These are phyloP conservation scores for Eulemur albifrons DNA, from an alignment of 2,797 vertebrate species.

Conservation along the genomic window DNA sequence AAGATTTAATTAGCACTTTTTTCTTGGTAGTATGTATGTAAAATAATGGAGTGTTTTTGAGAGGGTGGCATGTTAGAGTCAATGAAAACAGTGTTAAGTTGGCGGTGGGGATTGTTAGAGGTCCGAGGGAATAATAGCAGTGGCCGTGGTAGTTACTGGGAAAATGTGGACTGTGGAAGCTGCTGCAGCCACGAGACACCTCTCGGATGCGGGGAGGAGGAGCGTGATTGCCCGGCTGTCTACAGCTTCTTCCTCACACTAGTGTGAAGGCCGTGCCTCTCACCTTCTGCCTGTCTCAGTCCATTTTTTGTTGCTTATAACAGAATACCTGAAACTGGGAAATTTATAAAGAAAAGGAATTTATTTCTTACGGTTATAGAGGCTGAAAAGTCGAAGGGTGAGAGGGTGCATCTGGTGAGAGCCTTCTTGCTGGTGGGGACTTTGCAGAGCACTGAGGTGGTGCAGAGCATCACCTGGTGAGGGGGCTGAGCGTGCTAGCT, in stretches of 20 bases:
- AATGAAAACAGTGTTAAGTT: neutral
- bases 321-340: neutral
- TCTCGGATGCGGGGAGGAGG: neutral
- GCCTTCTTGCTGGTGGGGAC: neutral
- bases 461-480: neutral
- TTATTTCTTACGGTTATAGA: neutral
- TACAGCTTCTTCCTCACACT: accelerated
- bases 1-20: neutral
- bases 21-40: neutral
- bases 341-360: neutral
- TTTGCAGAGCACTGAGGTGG: neutral
- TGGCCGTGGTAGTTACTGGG: neutral
- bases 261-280: neutral
- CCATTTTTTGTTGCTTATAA: neutral
- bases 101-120: neutral
- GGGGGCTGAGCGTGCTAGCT: neutral
- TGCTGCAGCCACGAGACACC: neutral
- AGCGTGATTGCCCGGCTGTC: accelerated
- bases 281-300: neutral
- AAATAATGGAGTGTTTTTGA: too few relatives aligned
- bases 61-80: neutral
- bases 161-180: neutral
- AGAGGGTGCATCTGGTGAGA: neutral
- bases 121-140: neutral
- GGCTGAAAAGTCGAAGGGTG: neutral